Base-by-base conservation (phyloP, 2,113 vertebrate genomes). In the Hymenochirus boettgeri region DNA sequence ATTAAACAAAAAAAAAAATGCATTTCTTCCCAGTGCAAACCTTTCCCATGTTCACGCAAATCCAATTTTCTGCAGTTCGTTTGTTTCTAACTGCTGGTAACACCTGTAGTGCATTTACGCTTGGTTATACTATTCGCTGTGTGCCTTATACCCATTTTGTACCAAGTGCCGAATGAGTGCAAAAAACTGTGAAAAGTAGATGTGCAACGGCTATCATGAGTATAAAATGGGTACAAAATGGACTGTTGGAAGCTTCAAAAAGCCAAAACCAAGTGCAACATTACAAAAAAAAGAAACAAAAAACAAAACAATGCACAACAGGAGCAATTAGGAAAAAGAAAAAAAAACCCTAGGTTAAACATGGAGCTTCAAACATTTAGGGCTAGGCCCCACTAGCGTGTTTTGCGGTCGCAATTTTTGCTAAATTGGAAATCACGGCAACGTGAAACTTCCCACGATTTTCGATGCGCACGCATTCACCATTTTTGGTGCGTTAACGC, bases 51-150 rank as follows among this genome's bases (percentile, higher is more conserved):
- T 29, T 4, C 29, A 19, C 37, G 37, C 29, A 57, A 57, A 29
- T 27, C 27, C 31, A n/a, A 18, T 19, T 69, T 79, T 71, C 72
- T 70, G 62, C 62, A 59, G 77, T 74, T 71, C 59, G 72, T 69
- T 64, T 55, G 76, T 25, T 13, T 62, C 8, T 57, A 21, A 62
- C 65, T 72, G 76, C 71, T 69, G 70, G 37, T 70, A 59, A 69
- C 61, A 2, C 62, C 53, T 17, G 13, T 19, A 13, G 2, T 0
- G n/a, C 55, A 65, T 76, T 56, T 55, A 45, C 8, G 52, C 39
- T 60, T 55, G 70, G 53, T 65, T 63, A 17, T 51, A 58, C 48
- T 35, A 18, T 0, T 0, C 6, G 10, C 29, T 61, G 12, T 15
- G 2, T 1, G 22, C 46, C 72, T 72, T 18, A 54, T 1, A 71